Percentiles rank a stretch among this genome's conserved stretches.
These are phyloP conservation scores for Sebastes hopkinsi DNA, from an alignment of 2,797 vertebrate species.

Conservation along the genomic window DNA sequence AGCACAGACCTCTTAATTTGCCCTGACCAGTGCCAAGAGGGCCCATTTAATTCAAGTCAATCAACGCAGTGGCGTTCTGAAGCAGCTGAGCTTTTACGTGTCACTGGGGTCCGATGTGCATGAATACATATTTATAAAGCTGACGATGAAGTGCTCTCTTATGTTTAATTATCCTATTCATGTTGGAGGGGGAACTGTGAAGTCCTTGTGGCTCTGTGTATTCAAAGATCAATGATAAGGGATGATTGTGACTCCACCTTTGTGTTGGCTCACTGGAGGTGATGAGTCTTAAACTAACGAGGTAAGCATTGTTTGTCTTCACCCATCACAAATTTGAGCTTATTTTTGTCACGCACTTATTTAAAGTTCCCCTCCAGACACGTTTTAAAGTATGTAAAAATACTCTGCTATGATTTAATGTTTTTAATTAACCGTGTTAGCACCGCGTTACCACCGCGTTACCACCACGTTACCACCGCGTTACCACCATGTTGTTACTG, in stretches of 20 bases:
- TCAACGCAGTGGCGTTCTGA: conserved; percentile 45
- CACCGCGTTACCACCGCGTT: too few relatives aligned
- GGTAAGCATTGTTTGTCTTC: background rate
- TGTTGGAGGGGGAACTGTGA: conserved; percentile 2
- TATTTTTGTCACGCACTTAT: background rate
- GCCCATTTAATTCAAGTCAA: conserved; percentile 61
- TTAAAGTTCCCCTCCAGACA: background rate
- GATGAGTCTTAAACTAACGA: background rate
- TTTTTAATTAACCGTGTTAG: too few relatives aligned
- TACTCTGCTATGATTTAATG: too few relatives aligned
- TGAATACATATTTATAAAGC: conserved; percentile 63
- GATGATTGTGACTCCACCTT: background rate
- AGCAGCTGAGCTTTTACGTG: conserved; percentile 25
- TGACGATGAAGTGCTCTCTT: conserved; percentile 38
- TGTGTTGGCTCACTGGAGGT: background rate
- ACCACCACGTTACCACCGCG: too few relatives aligned
- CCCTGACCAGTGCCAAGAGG: conserved; percentile 49
- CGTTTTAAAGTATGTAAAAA: too few relatives aligned
- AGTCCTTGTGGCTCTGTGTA: background rate
- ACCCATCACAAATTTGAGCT: background rate
- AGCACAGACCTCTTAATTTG: conserved; percentile 54
- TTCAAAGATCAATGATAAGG: conserved; percentile 12
- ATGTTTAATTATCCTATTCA: conserved; percentile 52
- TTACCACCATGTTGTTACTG: accelerated
- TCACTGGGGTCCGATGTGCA: conserved; percentile 22